Conservation (phyloP, 2,888 invertebrate species). For the Acanthosepion esculentum region DNA sequence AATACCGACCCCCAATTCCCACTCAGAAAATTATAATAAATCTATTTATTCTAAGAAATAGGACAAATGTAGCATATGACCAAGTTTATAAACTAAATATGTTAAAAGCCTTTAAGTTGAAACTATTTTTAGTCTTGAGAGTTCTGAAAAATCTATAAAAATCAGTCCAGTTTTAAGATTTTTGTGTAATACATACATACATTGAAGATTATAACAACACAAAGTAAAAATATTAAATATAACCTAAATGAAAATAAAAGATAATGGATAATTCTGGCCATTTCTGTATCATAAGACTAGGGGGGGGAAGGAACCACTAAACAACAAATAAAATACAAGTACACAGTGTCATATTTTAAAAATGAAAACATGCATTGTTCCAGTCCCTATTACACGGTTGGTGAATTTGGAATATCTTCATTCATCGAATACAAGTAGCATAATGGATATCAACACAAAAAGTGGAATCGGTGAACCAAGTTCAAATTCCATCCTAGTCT, state of each 20-base stretch:
- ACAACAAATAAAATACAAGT: too few species aligned
- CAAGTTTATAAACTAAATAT: not conserved
- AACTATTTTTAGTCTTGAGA: not conserved
- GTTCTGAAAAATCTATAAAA: not conserved
- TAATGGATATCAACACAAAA: too few species aligned
- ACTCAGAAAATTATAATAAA: too few species aligned
- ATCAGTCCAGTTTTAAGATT: not conserved
- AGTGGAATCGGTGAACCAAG: too few species aligned
- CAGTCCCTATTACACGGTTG: not conserved
- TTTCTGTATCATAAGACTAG: not conserved
- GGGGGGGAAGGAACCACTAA: too few species aligned
- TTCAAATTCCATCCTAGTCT: too few species aligned
- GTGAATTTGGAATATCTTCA: not conserved
- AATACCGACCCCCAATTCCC: not conserved
- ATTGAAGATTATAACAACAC: not conserved
- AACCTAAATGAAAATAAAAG: not conserved
- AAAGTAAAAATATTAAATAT: not conserved
- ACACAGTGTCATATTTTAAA: too few species aligned
- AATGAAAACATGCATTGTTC: not conserved
- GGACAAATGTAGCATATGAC: too few species aligned
- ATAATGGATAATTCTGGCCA: not conserved
- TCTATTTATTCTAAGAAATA: too few species aligned
- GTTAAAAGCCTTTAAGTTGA: not conserved
- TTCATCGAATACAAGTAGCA: not conserved
- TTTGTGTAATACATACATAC: not conserved